These are phyloP conservation scores for Chelmon rostratus DNA, from an alignment of 2,797 vertebrate species.

Conservation along the genomic window DNA sequence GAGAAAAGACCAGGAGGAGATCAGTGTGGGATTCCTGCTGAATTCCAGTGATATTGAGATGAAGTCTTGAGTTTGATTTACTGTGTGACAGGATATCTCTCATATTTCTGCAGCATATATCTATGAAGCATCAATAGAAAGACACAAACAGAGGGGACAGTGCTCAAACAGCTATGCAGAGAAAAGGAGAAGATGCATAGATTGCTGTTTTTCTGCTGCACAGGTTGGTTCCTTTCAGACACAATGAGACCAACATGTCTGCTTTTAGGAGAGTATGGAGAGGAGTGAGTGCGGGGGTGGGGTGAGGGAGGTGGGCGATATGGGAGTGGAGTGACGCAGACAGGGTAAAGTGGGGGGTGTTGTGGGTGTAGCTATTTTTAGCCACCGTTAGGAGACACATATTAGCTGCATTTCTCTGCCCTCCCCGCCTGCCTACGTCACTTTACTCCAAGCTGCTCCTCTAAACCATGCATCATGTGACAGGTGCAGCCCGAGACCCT, in stretches of 20 bases:
- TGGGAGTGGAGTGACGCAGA: constrained; percentile 72
- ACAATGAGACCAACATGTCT: constrained; percentile 35
- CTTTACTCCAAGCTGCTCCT: constrained; percentile 59
- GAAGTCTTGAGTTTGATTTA: background rate
- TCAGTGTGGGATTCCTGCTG: constrained; percentile 16
- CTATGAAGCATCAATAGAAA: background rate
- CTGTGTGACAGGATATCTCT: background rate
- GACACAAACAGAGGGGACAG: background rate
- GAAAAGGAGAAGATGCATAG: background rate
- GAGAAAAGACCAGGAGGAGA: background rate
- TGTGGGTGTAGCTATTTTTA: constrained; percentile 78
- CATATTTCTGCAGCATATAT: background rate
- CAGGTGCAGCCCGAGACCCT: constrained; percentile 59
- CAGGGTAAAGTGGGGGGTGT: constrained; percentile 65
- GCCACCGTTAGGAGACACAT: constrained; percentile 60
- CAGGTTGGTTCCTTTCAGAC: constrained; percentile 17
- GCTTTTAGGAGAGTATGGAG: constrained; percentile 22
- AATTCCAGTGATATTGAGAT: constrained; percentile 12
- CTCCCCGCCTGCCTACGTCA: constrained; percentile 65
- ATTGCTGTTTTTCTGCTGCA: background rate
- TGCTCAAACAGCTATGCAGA: background rate
- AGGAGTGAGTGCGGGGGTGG: constrained; percentile 38
- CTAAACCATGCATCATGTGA: constrained; percentile 56
- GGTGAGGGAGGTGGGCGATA: constrained; percentile 47
- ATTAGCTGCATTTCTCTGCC: constrained; percentile 65